These are phyloP conservation scores for Cosmia pyralina DNA, from an alignment of 2,888 invertebrate species.

Conservation along the genomic window DNA sequence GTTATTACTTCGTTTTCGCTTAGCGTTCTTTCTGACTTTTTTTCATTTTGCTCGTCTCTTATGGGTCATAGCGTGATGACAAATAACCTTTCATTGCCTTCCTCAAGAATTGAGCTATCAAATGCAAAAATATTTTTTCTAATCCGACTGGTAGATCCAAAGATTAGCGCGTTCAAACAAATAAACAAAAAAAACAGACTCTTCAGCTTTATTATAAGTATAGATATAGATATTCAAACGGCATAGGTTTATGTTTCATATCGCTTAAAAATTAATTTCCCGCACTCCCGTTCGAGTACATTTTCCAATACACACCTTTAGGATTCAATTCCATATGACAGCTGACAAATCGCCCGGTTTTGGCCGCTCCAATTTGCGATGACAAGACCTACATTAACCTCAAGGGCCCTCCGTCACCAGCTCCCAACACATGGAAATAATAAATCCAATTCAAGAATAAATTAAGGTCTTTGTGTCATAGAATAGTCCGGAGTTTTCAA, in stretches of 20 bases:
- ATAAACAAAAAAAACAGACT: too few species aligned
- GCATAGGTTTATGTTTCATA: slow-evolving; percentile 15
- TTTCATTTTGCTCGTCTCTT: too few species aligned
- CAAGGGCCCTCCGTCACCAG: slow-evolving; percentile 86
- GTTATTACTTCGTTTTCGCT: too few species aligned
- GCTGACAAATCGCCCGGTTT: slow-evolving; percentile 85
- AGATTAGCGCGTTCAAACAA: too few species aligned
- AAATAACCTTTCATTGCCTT: too few species aligned
- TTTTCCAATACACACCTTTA: slow-evolving; percentile 72
- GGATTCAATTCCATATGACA: slow-evolving; percentile 83
- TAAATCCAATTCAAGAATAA: slow-evolving; percentile 88
- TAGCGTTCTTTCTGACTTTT: too few species aligned
- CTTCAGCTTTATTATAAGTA: too few species aligned
- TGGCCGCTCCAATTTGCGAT: slow-evolving; percentile 85
- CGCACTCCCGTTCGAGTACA: slow-evolving; percentile 55
- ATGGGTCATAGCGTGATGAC: too few species aligned
- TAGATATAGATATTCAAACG: not conserved
- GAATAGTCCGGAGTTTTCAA: slow-evolving; percentile 80
- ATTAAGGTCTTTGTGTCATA: slow-evolving; percentile 87
- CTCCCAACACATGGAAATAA: slow-evolving; percentile 82
- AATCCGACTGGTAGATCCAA: too few species aligned
- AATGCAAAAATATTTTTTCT: too few species aligned
- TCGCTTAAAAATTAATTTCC: slow-evolving; percentile 46
- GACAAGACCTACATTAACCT: slow-evolving; percentile 88
- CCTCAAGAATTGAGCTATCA: too few species aligned